phyloP scores from a whole-genome alignment of 64 coral and sea anemone genomes.

The Dendronephthya gigantea region DNA sequence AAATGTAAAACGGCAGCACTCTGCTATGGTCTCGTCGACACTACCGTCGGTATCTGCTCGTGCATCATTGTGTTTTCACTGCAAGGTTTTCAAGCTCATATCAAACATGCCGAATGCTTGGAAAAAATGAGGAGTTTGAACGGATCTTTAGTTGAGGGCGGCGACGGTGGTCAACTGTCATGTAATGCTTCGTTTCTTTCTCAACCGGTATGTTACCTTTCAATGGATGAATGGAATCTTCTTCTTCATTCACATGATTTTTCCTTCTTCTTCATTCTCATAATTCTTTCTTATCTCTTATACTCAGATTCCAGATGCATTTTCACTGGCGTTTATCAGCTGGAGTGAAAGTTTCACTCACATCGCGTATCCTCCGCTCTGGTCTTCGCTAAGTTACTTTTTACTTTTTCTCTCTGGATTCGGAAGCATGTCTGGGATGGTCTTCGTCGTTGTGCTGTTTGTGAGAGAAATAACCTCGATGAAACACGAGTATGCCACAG shows the following conservation, averaged over 20 bases:
- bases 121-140: not conserved
- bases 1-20: not conserved
- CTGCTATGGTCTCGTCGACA: not conserved
- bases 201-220: not conserved
- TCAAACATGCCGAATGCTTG: not conserved
- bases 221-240: not conserved
- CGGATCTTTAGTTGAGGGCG: not conserved
- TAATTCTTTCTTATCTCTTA: not conserved
- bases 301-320: not conserved
- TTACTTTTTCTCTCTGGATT: not conserved
- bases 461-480: not conserved
- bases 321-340: not conserved
- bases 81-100: constrained; percentile 2
- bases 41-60: not conserved
- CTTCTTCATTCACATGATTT: not conserved
- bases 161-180: not conserved
- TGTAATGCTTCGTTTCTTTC: not conserved
- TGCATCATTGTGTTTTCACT: not conserved
- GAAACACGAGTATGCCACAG: not conserved
- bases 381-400: constrained; percentile 4
- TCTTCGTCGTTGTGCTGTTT: not conserved
- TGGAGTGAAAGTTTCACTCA: constrained; percentile 19
- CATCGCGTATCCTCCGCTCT: not conserved
- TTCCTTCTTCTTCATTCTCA: not conserved
- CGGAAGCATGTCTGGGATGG: not conserved